Evolutionary conservation across 2,113 vertebrate genomes (phyloP).

Genomic region (Odontophorus gujanensis): DNA sequence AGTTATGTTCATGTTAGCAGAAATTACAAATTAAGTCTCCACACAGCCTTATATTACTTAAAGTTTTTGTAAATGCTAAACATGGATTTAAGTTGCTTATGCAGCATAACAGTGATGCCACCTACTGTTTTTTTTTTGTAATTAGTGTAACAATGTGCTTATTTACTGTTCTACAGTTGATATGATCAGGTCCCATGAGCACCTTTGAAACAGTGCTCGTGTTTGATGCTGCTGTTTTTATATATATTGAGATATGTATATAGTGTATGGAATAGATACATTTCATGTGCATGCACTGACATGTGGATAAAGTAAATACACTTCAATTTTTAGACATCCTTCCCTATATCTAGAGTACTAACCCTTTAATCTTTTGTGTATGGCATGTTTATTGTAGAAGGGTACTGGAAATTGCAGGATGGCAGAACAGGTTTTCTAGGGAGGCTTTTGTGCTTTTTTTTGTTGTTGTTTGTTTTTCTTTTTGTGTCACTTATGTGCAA

Average conservation of each 20-base stretch:
- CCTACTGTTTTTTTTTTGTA: not conserved
- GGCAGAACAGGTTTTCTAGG: not conserved
- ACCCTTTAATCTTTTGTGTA: not conserved
- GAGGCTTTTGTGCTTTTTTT: not conserved
- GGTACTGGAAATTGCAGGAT: not conserved
- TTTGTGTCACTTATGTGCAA: not conserved
- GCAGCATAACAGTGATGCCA: conserved; percentile 18
- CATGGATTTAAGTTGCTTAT: not conserved
- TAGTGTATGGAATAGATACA: not conserved
- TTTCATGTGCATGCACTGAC: not conserved
- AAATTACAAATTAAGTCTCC: not conserved
- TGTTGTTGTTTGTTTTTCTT: too few species aligned
- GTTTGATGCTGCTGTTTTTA: not conserved
- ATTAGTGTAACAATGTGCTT: not conserved
- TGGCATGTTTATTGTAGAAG: not conserved
- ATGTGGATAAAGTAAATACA: not conserved
- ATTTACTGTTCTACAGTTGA: not conserved
- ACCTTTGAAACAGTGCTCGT: not conserved
- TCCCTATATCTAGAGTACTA: not conserved
- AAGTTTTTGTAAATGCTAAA: not conserved
- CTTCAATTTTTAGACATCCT: not conserved
- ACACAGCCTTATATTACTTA: too few species aligned
- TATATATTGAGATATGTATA: not conserved
- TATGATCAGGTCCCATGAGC: not conserved
- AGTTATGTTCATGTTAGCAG: not conserved